phyloP scores from a whole-genome alignment of 2,113 vertebrate species.

The Limanda limanda region DNA sequence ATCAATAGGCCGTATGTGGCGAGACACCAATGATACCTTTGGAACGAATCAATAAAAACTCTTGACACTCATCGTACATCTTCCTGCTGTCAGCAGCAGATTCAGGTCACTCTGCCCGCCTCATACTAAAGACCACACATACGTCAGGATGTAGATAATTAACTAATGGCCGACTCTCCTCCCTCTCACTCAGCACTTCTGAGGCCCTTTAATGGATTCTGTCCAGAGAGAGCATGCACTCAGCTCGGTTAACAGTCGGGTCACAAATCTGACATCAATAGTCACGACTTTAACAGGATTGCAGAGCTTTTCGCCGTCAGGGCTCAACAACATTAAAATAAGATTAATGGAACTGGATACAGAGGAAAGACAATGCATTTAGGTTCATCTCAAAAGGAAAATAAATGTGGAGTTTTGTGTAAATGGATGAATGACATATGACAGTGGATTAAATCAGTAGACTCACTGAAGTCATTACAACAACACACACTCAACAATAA shows the following conservation, averaged over 20 bases:
- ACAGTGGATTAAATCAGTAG: no score
- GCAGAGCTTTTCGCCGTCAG: background rate
- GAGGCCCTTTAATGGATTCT: constrained; percentile 23
- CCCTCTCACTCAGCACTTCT: constrained; percentile 1
- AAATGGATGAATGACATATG: no score
- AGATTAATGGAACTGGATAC: no score
- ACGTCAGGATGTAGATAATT: constrained; percentile 56
- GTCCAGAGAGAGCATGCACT: constrained; percentile 33
- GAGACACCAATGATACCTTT: background rate
- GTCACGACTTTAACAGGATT: constrained; percentile 34
- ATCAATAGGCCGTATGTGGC: background rate
- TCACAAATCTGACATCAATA: constrained; percentile 40
- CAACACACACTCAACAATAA: no score
- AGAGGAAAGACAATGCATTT: no score
- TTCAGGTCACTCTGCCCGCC: constrained; percentile 4
- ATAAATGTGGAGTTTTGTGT: no score
- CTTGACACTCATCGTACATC: constrained; percentile 7
- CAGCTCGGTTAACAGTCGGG: constrained; percentile 23
- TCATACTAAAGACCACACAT: constrained; percentile 22
- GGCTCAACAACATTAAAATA: no score
- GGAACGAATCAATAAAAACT: background rate
- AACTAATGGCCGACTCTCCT: constrained; percentile 53
- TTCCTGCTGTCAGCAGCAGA: constrained; percentile 32
- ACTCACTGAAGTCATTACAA: no score
- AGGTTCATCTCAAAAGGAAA: no score